Percentiles rank a stretch among this genome's conserved stretches.
Conservation (phyloP, 2,888 invertebrate genomes). For the Toxonevra muliebris region DNA sequence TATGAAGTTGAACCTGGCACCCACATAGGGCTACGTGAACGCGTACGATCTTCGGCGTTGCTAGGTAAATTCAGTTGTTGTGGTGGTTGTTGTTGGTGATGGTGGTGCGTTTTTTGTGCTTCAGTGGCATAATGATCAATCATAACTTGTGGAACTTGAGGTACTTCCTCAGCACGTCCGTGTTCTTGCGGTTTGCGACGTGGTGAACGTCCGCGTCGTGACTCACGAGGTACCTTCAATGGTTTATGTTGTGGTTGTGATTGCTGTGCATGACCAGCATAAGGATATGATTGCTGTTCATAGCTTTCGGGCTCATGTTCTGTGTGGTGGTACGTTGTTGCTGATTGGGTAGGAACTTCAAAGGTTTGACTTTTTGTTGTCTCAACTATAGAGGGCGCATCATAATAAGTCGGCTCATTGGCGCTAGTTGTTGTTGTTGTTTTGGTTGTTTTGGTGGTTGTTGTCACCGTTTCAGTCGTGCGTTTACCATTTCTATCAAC, state of each 20-base stretch:
- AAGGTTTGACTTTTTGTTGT: conserved; percentile 4
- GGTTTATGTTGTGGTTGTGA: conserved; percentile 28
- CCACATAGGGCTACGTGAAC: conserved; percentile 79
- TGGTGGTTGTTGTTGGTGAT: conserved; percentile 22
- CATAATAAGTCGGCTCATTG: not conserved
- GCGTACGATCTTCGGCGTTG: conserved; percentile 59
- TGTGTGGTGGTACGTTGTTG: not conserved
- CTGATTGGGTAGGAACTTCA: not conserved
- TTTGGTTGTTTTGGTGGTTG: conserved; percentile 15
- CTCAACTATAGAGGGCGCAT: not conserved
- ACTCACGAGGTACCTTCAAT: conserved; percentile 41
- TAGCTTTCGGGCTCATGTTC: not conserved
- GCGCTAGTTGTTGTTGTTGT: conserved; percentile 5
- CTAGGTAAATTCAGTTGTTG: conserved; percentile 41
- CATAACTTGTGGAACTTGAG: not conserved
- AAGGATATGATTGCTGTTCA: not conserved
- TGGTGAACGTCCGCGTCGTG: conserved; percentile 56
- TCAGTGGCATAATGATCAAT: not conserved
- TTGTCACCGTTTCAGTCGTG: conserved; percentile 33
- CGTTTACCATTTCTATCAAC: conserved; percentile 30
- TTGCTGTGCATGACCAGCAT: not conserved
- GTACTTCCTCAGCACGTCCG: not conserved
- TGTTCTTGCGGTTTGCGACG: conserved; percentile 44
- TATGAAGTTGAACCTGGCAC: conserved; percentile 78
- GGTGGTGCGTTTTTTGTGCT: conserved; percentile 22